phyloP scores from a whole-genome alignment of 2,113 vertebrate species.

The Neomonachus schauinslandi region DNA sequence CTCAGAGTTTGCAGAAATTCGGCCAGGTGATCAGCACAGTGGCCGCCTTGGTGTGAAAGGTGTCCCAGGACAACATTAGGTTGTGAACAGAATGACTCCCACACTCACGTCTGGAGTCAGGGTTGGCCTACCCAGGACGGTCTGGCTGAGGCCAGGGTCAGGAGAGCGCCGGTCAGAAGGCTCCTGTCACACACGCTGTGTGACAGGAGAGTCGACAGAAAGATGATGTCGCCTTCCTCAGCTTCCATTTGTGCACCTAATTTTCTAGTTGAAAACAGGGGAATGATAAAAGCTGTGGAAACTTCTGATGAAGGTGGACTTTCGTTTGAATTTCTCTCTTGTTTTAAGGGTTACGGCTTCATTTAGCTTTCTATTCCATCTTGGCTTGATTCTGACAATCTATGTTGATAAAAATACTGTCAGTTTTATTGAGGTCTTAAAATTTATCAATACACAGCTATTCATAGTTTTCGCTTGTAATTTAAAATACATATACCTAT shows the following conservation, averaged over 20 bases:
- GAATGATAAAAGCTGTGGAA: neutral
- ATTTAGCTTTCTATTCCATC: neutral
- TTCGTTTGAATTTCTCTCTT: neutral
- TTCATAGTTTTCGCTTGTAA: neutral
- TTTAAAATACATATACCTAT: neutral
- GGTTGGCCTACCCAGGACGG: accelerated
- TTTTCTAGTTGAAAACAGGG: neutral
- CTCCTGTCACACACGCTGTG: too few species aligned
- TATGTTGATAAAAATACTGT: neutral
- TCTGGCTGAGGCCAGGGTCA: accelerated
- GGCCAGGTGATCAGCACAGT: accelerated
- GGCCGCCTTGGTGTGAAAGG: accelerated
- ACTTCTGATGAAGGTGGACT: neutral
- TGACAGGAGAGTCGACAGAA: accelerated
- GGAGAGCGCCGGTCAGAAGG: too few species aligned
- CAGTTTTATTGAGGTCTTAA: neutral
- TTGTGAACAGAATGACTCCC: neutral
- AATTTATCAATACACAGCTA: accelerated
- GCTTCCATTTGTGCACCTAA: neutral
- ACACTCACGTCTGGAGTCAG: too few species aligned
- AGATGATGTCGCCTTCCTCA: accelerated
- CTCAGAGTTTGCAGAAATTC: neutral
- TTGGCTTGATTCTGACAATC: neutral
- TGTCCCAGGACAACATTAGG: neutral
- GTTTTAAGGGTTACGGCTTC: too few species aligned